A percentile compares a stretch with the other conserved stretches of the same genome.
These are phyloP conservation scores for Bathynomus jamesi DNA, from an alignment of 1,140 invertebrate genomes.

Conservation along the genomic window DNA sequence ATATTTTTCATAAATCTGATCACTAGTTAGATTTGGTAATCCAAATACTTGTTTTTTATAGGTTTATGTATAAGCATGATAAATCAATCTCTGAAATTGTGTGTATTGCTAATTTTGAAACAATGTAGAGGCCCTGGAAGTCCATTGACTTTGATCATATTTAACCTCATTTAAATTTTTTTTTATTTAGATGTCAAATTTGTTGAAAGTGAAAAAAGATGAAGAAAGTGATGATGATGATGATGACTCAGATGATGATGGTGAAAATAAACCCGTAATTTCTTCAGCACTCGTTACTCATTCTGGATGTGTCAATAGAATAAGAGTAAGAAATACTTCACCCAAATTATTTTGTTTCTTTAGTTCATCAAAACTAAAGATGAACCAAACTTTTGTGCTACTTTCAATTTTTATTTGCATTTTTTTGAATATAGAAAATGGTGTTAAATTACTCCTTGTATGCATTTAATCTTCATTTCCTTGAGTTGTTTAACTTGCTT, in stretches of 20 bases:
- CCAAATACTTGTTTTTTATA: not conserved
- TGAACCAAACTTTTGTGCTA: too few species aligned
- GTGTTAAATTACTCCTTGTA: too few species aligned
- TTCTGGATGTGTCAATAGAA: not conserved
- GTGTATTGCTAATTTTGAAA: not conserved
- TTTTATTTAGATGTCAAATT: not conserved
- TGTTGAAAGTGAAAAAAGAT: not conserved
- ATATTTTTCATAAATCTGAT: too few species aligned
- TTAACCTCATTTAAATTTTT: not conserved
- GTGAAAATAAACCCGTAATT: not conserved
- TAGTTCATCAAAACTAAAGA: too few species aligned
- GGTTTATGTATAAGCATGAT: not conserved
- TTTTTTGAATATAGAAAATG: too few species aligned
- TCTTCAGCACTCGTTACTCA: not conserved
- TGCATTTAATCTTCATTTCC: too few species aligned
- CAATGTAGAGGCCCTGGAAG: not conserved
- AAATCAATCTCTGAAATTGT: not conserved
- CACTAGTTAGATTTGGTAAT: not conserved
- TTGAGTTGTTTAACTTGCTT: too few species aligned
- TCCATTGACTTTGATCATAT: not conserved
- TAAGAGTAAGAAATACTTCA: too few species aligned
- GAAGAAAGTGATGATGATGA: not conserved
- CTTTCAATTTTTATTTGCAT: too few species aligned
- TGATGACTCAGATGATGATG: not conserved
- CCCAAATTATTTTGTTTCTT: too few species aligned